phyloP scores from a whole-genome alignment of 2,113 vertebrate species.

The Astatotilapia flaviijosephi region DNA sequence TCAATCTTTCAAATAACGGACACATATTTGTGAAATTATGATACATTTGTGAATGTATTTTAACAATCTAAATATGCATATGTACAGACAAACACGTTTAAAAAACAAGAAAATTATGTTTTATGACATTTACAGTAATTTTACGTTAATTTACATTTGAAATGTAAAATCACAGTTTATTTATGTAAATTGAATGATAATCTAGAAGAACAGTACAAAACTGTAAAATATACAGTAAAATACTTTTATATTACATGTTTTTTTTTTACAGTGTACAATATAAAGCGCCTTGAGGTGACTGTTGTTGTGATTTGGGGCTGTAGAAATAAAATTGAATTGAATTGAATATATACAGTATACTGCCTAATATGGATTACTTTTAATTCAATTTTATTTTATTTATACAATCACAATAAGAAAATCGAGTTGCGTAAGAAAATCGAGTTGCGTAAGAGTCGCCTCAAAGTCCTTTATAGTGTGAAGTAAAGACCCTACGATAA shows the following conservation, averaged over 20 bases:
- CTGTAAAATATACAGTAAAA: no score
- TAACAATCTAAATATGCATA: no score
- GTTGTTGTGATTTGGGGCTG: neutral
- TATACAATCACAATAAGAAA: neutral
- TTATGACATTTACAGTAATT: no score
- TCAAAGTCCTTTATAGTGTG: neutral
- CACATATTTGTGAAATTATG: no score
- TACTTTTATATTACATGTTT: no score
- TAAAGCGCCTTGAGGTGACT: neutral
- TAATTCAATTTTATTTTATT: neutral
- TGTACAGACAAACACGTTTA: rapidly evolving
- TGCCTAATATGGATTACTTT: neutral
- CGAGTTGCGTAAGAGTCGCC: rapidly evolving
- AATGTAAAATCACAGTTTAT: no score
- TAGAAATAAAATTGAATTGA: neutral
- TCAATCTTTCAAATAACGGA: no score
- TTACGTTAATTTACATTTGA: no score
- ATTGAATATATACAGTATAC: neutral
- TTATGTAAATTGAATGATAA: no score
- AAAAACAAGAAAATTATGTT: no score
- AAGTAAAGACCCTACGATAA: neutral
- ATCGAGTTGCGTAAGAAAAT: neutral
- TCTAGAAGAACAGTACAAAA: no score
- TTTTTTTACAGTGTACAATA: neutral
- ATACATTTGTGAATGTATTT: no score